These are phyloP conservation scores for Otolemur crassicaudatus DNA, from an alignment of 2,797 vertebrate genomes.

Conservation along the genomic window DNA sequence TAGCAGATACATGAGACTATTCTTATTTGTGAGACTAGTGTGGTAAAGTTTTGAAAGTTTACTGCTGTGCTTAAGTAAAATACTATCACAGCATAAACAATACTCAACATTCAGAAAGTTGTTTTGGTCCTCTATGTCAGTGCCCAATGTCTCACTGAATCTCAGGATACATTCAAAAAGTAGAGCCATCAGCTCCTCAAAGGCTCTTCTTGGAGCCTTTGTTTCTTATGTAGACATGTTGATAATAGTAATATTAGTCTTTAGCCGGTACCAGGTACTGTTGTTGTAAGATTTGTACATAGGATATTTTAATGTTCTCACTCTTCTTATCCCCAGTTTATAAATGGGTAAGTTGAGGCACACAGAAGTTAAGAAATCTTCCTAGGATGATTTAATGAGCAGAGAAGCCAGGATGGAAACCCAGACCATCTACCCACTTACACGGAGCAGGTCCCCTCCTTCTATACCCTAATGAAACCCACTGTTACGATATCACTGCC, in stretches of 20 bases:
- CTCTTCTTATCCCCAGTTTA: neutral
- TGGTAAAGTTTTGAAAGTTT: neutral
- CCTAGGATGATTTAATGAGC: neutral
- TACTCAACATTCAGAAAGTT: neutral
- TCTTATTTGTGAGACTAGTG: neutral
- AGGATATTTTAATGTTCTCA: constrained; percentile 6
- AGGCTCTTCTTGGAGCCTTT: neutral
- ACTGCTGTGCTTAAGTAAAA: neutral
- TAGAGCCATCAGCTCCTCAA: neutral
- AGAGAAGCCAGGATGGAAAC: neutral
- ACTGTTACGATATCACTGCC: neutral
- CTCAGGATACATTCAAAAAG: neutral
- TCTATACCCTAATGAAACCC: neutral
- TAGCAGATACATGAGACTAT: neutral
- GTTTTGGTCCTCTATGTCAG: constrained; percentile 7
- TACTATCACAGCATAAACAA: neutral
- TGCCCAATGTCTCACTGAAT: neutral
- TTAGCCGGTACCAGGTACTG: neutral
- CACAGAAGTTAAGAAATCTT: neutral
- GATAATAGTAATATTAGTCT: neutral
- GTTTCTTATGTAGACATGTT: neutral
- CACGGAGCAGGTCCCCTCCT: neutral
- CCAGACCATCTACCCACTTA: neutral
- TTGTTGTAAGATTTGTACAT: neutral
- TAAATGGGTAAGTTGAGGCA: neutral